Evolutionary conservation across 2,113 vertebrate genomes (phyloP), one percentile per base, ranked within the genome.

Genomic region (Noturus placidus): DNA sequence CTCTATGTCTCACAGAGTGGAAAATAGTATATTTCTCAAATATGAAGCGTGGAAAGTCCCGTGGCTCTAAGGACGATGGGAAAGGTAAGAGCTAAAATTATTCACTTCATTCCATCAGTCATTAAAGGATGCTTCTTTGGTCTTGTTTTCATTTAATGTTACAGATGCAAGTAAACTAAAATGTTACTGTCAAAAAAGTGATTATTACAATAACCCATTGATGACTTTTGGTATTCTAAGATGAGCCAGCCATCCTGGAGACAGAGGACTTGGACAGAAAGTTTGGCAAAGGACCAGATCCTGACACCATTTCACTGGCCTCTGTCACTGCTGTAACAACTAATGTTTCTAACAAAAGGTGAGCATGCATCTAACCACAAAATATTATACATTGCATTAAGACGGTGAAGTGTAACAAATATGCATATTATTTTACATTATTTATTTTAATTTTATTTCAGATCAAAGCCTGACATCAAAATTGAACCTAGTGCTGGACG

Each of bases 261-360:
- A 95, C 98, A 27, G 97, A 98, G 89, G 96, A 98, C 89, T 92
- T 99, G 93, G 97, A 97, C 85, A 91, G 85, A 25, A 94, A 95
- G 86, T 92, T 95, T 9, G 94, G 94, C 3, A 93, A 94, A 4
- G 95, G 95, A 4, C 92, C 95, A 61, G 97, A 99, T 86, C 96
- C 96, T 0, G 98, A 99, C 92, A 93, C 96, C 0, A 90, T 99
- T 90, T 99, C 98, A 1, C 92, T 99, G 90, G 98, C 98, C 59
- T 99, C 98, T 0, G 97, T 99, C 93, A 99, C 98, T 0, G 98
- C 98, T 0, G 96, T 99, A 90, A 99, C 97, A 91, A 98, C 96
- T 88, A 99, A 99, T 5, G 97, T 99, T 70, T 99, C 98, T 1
- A 99, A 99, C 25, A 99, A 99, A 88, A 96, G 98, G 97, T 96